Evolutionary conservation across 2,797 vertebrate species (phyloP), one percentile per base, ranked within the genome.

Genomic region (Bovichtus variegatus): DNA sequence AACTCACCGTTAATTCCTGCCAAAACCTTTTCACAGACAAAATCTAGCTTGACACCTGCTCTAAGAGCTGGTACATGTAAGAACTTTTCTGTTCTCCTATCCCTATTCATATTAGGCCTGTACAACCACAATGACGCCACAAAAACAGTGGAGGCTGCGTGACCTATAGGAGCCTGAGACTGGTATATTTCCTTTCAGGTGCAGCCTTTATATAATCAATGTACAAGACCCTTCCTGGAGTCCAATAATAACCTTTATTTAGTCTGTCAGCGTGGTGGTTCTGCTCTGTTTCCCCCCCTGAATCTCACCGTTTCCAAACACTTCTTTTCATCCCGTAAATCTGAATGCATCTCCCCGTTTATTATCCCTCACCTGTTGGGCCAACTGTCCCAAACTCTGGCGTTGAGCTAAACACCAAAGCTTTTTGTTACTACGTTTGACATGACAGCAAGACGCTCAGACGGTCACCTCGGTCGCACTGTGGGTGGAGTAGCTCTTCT

Each of bases 381-480:
- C 46, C 19, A 38, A 36, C 47, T 38, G 38, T 77, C 63, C 57
- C 72, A 78, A 74, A 84, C 71, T 77, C 67, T 58, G 81, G 50
- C 46, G 31, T 73, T 76, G 38, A 54, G 15, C 36, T 46, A n/a
- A n/a, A 65, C 10, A 58, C 69, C 75, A 74, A 53, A 81, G 68
- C 21, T 10, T 49, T 74, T 40, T 59, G 18, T 71, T 49, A 7
- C 44, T 57, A 11, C 34, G 67, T 54, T 49, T 62, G 59, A 68
- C 15, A 44, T 13, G n/a, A 10, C 58, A 65, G 62, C 53, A 57
- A 47, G 55, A 38, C 4, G 9, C 49, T 95, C 81, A 98, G 73
- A 98, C 97, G 0, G 97, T 99, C 83, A 99, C 98, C 86, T 99
- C 98, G 0, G 97, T 96, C 80, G 98, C 97, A 89, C 97, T 99